phyloP scores from a whole-genome alignment of 2,113 vertebrate species.

The Xiphophorus hellerii region DNA sequence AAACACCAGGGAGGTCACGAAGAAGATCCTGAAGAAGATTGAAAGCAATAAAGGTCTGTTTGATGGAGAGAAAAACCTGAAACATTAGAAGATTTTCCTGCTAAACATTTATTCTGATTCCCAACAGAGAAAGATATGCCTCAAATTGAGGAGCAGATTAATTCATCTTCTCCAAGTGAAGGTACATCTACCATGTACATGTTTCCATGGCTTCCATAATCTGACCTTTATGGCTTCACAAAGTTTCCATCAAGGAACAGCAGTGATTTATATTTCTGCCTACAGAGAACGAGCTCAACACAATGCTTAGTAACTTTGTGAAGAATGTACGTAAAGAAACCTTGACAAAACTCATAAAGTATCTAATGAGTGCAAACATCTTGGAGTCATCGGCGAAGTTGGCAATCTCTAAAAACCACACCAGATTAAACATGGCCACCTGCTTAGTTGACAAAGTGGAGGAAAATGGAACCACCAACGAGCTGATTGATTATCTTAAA shows the following conservation, averaged over 20 bases:
- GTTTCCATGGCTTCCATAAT: too few relatives aligned
- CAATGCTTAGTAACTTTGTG: not conserved
- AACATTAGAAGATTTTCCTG: too few relatives aligned
- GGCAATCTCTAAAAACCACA: not conserved
- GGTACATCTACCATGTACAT: too few relatives aligned
- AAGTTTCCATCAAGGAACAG: not conserved
- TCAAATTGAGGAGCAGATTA: not conserved
- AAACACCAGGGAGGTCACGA: not conserved
- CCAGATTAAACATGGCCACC: not conserved
- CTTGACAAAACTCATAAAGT: not conserved
- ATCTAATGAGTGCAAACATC: not conserved
- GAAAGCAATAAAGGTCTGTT: not conserved
- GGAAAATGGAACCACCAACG: not conserved
- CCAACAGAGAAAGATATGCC: not conserved
- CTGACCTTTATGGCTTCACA: not conserved
- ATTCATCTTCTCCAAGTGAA: not conserved
- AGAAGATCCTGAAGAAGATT: not conserved
- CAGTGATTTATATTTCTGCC: not conserved
- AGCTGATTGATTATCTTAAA: not conserved
- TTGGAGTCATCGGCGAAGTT: not conserved
- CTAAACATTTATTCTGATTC: not conserved
- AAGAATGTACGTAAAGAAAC: not conserved
- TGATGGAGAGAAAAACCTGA: not conserved
- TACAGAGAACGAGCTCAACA: not conserved
- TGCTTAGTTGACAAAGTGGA: not conserved